phyloP scores from a whole-genome alignment of 1,140 invertebrate genomes.

The Episyrphus balteatus region DNA sequence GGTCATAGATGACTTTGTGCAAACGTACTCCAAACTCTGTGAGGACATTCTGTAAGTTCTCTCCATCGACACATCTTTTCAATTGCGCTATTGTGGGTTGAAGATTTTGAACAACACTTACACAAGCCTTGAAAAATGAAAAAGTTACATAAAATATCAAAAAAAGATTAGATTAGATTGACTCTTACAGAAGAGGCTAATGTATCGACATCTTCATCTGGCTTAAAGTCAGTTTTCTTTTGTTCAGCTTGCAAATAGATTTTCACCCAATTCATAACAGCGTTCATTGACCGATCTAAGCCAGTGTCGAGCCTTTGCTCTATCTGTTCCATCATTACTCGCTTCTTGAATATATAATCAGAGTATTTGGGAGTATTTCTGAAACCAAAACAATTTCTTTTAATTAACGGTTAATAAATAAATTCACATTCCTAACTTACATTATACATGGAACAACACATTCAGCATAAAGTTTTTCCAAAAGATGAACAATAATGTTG shows the following conservation, averaged over 20 bases:
- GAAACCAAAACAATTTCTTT: conserved; percentile 13
- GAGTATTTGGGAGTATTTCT: conserved; percentile 81
- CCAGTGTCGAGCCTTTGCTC: conserved; percentile 87
- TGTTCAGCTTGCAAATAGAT: conserved; percentile 86
- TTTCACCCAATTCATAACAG: conserved; percentile 85
- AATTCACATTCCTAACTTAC: conserved; percentile 42
- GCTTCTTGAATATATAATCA: conserved; percentile 80
- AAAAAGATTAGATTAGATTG: background rate
- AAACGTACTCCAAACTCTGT: conserved; percentile 83
- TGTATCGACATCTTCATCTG: conserved; percentile 75
- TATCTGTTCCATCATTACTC: conserved; percentile 73
- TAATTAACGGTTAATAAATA: background rate
- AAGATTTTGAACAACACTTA: conserved; percentile 76
- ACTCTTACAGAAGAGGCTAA: conserved; percentile 52
- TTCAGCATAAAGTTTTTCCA: conserved; percentile 91
- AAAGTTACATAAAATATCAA: background rate
- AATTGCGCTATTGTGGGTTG: conserved; percentile 67
- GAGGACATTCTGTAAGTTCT: conserved; percentile 78
- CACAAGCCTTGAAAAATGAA: conserved; percentile 66
- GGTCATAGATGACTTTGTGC: conserved; percentile 91
- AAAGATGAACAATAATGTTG: conserved; percentile 90
- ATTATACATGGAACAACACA: conserved; percentile 77
- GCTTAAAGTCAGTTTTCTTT: conserved; percentile 92
- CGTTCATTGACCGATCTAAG: conserved; percentile 75
- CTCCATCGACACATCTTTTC: conserved; percentile 78